A percentile compares a stretch with the other conserved stretches of the same genome.
These are phyloP conservation scores for Litocranius walleri DNA, from an alignment of 2,113 vertebrate genomes.

Conservation along the genomic window DNA sequence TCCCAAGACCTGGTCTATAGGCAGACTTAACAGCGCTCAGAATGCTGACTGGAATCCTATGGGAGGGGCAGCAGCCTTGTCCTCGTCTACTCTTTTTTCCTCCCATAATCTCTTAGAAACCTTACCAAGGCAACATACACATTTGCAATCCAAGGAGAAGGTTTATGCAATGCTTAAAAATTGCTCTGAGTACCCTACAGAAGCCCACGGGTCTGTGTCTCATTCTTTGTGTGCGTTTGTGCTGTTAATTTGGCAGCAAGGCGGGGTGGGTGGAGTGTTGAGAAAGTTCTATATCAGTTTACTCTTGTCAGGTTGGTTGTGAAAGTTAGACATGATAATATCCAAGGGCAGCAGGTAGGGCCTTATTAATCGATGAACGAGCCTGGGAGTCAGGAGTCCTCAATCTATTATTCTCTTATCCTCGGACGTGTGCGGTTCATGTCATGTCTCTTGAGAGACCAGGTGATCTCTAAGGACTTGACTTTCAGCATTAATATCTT, in stretches of 20 bases:
- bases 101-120: not conserved
- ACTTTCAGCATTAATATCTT: not conserved
- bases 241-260: not conserved
- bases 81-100: not conserved
- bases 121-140: not conserved
- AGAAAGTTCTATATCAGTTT: not conserved
- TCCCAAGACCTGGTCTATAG: not conserved
- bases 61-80: not conserved
- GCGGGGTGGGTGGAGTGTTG: not conserved
- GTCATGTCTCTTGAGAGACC: not conserved
- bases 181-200: not conserved
- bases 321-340: not conserved
- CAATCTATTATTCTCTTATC: not conserved
- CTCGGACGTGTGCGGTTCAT: not conserved
- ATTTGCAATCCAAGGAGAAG: conserved; percentile 9
- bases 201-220: not conserved
- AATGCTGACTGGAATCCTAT: not conserved
- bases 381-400: not conserved
- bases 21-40: not conserved
- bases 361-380: not conserved
- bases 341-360: not conserved
- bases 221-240: not conserved
- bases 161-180: not conserved
- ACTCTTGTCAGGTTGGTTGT: not conserved
- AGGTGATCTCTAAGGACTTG: not conserved